Conservation (phyloP, 1,140 invertebrate genomes). For the Phthorimaea operculella region DNA sequence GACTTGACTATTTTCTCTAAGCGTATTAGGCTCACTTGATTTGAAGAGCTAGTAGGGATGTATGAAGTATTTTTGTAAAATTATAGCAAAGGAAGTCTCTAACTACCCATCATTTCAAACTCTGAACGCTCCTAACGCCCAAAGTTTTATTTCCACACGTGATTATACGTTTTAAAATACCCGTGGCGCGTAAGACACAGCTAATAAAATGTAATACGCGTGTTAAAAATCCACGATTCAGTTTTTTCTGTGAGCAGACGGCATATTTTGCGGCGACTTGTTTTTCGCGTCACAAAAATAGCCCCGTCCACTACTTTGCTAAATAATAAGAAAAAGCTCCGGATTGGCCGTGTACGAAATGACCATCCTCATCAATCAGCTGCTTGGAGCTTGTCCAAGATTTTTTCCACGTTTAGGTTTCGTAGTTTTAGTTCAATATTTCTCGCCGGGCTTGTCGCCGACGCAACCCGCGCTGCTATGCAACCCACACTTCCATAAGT, state of each 20-base stretch:
- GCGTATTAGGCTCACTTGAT: too few species aligned
- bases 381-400: conserved; percentile 62
- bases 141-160: conserved; percentile 3
- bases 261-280: conserved; percentile 51
- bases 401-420: conserved; percentile 68
- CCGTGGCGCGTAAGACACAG: not conserved
- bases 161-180: conserved; percentile 1
- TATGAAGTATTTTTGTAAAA: too few species aligned
- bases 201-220: not conserved
- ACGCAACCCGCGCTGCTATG: conserved; percentile 14
- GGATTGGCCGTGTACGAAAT: conserved; percentile 67
- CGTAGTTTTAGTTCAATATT: conserved; percentile 61
- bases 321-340: conserved; percentile 67
- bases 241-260: conserved; percentile 29
- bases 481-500: conserved; percentile 2
- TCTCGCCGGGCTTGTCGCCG: conserved; percentile 44
- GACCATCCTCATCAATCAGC: conserved; percentile 68
- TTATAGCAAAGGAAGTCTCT: too few species aligned
- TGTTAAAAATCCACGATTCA: conserved; percentile 1
- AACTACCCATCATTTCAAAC: too few species aligned
- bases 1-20: too few species aligned
- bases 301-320: conserved; percentile 63
- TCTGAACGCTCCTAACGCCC: not conserved
- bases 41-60: too few species aligned
- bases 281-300: conserved; percentile 64